Percentiles rank a stretch among this genome's conserved stretches.
phyloP scores from a whole-genome alignment of 1,140 invertebrate species.

The Aphidius ervi region DNA sequence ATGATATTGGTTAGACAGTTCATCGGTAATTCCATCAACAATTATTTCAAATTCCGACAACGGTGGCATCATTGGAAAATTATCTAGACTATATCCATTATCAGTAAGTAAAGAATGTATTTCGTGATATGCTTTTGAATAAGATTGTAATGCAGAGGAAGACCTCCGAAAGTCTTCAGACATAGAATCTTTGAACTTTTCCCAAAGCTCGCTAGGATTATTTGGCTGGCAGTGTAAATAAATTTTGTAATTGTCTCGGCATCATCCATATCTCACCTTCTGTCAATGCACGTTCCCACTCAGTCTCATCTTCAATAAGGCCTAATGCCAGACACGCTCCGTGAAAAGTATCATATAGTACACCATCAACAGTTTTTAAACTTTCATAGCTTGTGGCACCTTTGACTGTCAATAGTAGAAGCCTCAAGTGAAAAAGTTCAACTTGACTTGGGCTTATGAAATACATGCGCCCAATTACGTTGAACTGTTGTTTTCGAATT shows the following conservation, averaged over 20 bases:
- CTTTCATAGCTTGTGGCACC: slow-evolving; percentile 16
- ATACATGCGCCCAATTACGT: slow-evolving; percentile 25
- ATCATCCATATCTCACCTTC: slow-evolving; percentile 1
- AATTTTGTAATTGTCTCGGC: neutral
- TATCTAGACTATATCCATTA: neutral
- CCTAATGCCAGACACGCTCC: slow-evolving; percentile 16
- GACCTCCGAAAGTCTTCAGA: too few species aligned
- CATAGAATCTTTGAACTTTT: slow-evolving; percentile 4
- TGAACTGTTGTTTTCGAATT: too few species aligned
- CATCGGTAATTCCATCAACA: too few species aligned
- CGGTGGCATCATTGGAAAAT: too few species aligned
- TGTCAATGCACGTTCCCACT: slow-evolving; percentile 32
- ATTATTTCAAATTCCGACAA: too few species aligned
- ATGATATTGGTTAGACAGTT: neutral
- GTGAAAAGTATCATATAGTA: slow-evolving; percentile 9
- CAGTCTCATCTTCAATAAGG: slow-evolving; percentile 27
- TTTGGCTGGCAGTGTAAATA: slow-evolving; percentile 7
- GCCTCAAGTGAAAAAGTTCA: slow-evolving; percentile 19
- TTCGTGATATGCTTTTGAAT: too few species aligned
- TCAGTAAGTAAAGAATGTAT: neutral
- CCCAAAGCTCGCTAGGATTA: neutral
- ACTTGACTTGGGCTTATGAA: slow-evolving; percentile 23
- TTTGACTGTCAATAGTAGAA: slow-evolving; percentile 18
- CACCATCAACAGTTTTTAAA: slow-evolving; percentile 16
- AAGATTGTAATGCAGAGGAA: too few species aligned